Conservation (phyloP, 2,888 invertebrate genomes). For the Conchocele bisecta region DNA sequence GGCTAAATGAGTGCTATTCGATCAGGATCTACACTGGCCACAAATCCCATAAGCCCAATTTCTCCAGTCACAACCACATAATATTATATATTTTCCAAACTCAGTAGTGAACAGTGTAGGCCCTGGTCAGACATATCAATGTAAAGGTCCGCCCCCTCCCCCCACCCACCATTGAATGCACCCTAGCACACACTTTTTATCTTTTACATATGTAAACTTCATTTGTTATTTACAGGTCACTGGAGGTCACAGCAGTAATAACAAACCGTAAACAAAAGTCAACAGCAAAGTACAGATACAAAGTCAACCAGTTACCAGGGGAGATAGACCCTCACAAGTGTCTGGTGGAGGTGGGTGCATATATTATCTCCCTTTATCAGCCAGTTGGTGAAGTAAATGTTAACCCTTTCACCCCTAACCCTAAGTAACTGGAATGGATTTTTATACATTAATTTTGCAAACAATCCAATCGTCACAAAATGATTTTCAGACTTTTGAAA, state of each 20-base stretch:
- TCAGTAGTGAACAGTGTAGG: too few species aligned
- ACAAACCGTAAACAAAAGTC: conserved; percentile 49
- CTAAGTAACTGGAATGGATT: too few species aligned
- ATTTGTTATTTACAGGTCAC: conserved; percentile 51
- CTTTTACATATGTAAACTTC: not conserved
- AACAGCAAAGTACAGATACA: conserved; percentile 60
- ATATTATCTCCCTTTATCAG: not conserved
- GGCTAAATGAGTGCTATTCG: too few species aligned
- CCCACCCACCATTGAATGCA: not conserved
- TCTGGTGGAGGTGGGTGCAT: conserved; percentile 46
- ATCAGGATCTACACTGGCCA: too few species aligned
- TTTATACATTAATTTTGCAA: not conserved
- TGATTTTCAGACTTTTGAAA: not conserved
- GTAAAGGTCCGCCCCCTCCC: not conserved
- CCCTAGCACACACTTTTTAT: not conserved
- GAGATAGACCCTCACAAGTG: conserved; percentile 52
- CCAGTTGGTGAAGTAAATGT: not conserved
- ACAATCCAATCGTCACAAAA: not conserved
- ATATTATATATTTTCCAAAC: too few species aligned
- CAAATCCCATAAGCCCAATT: too few species aligned
- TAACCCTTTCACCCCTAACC: not conserved
- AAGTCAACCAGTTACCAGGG: conserved; percentile 65
- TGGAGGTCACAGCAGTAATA: conserved; percentile 56
- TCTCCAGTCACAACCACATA: too few species aligned
- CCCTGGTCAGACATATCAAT: too few species aligned